Evolutionary conservation across 92 coral and sea anemone genomes (phyloP), one percentile per base, ranked within the genome.

Genomic region (Epizoanthus rinbou): DNA sequence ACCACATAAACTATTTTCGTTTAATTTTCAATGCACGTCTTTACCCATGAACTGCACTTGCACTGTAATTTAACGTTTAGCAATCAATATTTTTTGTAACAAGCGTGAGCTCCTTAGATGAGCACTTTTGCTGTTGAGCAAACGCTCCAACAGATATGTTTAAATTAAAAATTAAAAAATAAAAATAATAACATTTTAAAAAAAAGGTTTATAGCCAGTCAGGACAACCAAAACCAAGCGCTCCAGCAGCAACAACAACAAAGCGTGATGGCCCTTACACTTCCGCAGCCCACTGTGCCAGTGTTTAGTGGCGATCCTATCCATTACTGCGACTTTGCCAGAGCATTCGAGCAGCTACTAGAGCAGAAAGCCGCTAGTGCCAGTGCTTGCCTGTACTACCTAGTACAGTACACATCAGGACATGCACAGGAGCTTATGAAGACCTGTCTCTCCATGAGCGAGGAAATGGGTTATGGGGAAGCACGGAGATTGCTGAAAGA

Each of bases 161-260:
- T n/a, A n/a, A n/a, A n/a, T n/a, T n/a, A n/a, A n/a, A n/a, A n/a
- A n/a, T n/a, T n/a, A n/a, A n/a, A n/a, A n/a, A n/a, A n/a, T n/a
- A n/a, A n/a, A n/a, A n/a, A n/a, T n/a, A n/a, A n/a, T n/a, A n/a
- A n/a, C n/a, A n/a, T n/a, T n/a, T n/a, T n/a, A n/a, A n/a, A n/a
- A n/a, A 79, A 68, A 60, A 35, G 78, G 24, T 69, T 89, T 1
- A 85, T 85, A 79, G 89, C 67, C 59, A 73, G 47, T 9, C 92
- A 89, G 33, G 72, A 81, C 15, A 62, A 79, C 14, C 91, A 88
- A 74, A 88, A 69, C 33, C 37, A 18, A 8, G 81, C 80, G 16
- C 59, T 89, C 16, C 89, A 81, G 84, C 87, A 86, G 67, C 92
- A 89, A 63, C 89, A 85, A 75, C 92, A 89, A 58, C 86, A 89